A percentile compares a stretch with the other conserved stretches of the same genome.
Conservation (phyloP, 2,797 vertebrate genomes). For the Spinibarbus caldwelli region DNA sequence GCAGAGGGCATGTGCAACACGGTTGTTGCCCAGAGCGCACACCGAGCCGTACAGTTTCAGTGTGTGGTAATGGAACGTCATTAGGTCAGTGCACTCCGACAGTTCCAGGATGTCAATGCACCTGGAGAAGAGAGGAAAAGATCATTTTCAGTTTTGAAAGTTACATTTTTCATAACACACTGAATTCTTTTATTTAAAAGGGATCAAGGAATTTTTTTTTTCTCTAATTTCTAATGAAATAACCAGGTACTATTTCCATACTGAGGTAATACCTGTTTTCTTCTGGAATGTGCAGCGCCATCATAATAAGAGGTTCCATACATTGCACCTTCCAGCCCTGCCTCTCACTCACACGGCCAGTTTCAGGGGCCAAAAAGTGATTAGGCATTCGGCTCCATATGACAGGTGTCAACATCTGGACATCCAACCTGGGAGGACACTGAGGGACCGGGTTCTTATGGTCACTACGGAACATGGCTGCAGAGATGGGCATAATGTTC, state of each 20-base stretch:
- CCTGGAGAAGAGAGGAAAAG: constrained; percentile 65
- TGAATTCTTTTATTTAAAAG: neutral
- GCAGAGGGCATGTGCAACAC: constrained; percentile 92
- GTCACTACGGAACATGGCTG: constrained; percentile 95
- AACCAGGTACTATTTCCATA: neutral
- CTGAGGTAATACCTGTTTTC: constrained; percentile 83
- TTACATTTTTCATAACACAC: neutral
- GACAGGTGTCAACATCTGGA: constrained; percentile 89
- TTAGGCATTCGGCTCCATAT: constrained; percentile 97
- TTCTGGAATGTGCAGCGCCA: constrained; percentile 94
- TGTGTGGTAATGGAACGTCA: constrained; percentile 93
- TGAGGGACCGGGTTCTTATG: constrained; percentile 90
- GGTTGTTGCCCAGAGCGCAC: constrained; percentile 96
- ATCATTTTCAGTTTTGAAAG: neutral
- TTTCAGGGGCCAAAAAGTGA: constrained; percentile 84
- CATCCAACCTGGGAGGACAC: constrained; percentile 86
- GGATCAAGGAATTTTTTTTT: neutral
- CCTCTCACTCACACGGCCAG: constrained; percentile 79
- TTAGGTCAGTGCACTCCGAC: constrained; percentile 84
- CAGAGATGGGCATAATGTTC: constrained; percentile 97
- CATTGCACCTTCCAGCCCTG: constrained; percentile 90
- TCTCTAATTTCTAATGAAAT: too few species aligned
- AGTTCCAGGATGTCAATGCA: constrained; percentile 95
- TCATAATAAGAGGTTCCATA: constrained; percentile 88
- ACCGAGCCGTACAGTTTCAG: constrained; percentile 91